Evolutionary conservation across 2,888 invertebrate species (phyloP), one percentile per base, ranked within the genome.

Genomic region (Corythucha ciliata): DNA sequence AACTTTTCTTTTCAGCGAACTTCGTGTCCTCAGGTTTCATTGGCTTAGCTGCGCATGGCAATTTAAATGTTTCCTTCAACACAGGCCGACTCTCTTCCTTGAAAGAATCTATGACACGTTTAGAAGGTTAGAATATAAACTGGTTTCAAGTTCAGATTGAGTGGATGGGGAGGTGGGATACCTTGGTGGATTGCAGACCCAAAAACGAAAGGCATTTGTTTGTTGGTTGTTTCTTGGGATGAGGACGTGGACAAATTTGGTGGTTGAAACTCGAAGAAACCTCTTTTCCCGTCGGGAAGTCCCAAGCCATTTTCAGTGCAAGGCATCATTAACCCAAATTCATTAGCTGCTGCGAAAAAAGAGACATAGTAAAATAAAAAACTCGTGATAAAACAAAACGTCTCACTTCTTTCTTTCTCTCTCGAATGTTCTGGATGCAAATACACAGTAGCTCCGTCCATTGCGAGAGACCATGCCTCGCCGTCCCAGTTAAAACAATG

Each of bases 391-490:
- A n/a, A n/a, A n/a, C n/a, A n/a, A n/a, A n/a, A 33, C 12, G 33
- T 12, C 18, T 10, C 16, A 50, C 45, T 45, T 45, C 39, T 54
- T 14, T 44, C 53, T 45, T 60, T 46, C 67, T 68, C 27, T 67
- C 65, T 2, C 66, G 66, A 59, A 63, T 66, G 58, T 58, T 75
- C 74, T 53, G 74, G 73, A 58, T 74, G 77, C 62, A 84, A 71
- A 65, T 81, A 83, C 6, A 76, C 70, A 57, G 79, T 78, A 53
- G 77, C 75, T 55, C 74, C 74, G 54, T 77, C 77, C 48, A 77
- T 73, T 1, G 80, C 80, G 40, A 83, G 68, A 1, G 81, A 79
- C 83, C 83, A 83, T 2, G 81, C 81, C 60, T 82, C 81, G 1
- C 76, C 75, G 33, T 80, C 80, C 42, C 72, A 71, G 56, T 76